phyloP scores from a whole-genome alignment of 2,888 invertebrate genomes.

The Spatulosminthurus flaviceps region DNA sequence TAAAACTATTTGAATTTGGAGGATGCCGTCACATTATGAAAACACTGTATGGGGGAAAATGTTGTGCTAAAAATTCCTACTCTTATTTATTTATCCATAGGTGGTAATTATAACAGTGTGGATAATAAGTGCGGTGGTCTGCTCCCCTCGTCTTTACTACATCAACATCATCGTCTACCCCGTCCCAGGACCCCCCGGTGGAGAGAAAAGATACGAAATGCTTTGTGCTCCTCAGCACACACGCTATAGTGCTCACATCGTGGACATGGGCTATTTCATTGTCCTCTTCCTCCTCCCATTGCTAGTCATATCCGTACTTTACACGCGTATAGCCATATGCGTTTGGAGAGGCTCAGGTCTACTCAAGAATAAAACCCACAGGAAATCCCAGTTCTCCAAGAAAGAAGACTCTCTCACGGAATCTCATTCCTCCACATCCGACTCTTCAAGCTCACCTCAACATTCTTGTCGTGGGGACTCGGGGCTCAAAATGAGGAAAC shows the following conservation, averaged over 20 bases:
- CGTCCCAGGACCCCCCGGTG: slow-evolving; percentile 65
- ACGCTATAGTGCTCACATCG: slow-evolving; percentile 80
- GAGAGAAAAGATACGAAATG: slow-evolving; percentile 72
- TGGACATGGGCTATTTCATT: slow-evolving; percentile 83
- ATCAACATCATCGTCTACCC: slow-evolving; percentile 75
- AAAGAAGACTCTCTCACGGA: too few species aligned
- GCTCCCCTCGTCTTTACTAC: slow-evolving; percentile 84
- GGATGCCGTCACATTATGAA: too few species aligned
- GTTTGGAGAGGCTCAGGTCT: slow-evolving; percentile 71
- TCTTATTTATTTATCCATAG: slow-evolving; percentile 70
- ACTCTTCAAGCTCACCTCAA: too few species aligned
- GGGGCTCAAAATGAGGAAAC: too few species aligned
- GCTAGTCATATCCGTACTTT: slow-evolving; percentile 79
- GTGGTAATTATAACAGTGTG: slow-evolving; percentile 81
- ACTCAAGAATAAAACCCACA: too few species aligned
- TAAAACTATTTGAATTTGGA: too few species aligned
- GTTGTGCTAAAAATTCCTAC: too few species aligned
- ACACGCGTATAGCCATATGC: slow-evolving; percentile 83
- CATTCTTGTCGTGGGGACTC: too few species aligned
- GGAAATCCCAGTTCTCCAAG: too few species aligned
- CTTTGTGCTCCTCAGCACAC: slow-evolving; percentile 80
- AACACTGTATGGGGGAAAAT: too few species aligned
- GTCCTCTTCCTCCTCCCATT: slow-evolving; percentile 84
- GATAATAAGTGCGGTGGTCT: slow-evolving; percentile 83
- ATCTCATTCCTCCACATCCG: too few species aligned